A percentile compares a stretch with the other conserved stretches of the same genome.
Conservation (phyloP, 2,888 invertebrate species). For the Steromphala cineraria region DNA sequence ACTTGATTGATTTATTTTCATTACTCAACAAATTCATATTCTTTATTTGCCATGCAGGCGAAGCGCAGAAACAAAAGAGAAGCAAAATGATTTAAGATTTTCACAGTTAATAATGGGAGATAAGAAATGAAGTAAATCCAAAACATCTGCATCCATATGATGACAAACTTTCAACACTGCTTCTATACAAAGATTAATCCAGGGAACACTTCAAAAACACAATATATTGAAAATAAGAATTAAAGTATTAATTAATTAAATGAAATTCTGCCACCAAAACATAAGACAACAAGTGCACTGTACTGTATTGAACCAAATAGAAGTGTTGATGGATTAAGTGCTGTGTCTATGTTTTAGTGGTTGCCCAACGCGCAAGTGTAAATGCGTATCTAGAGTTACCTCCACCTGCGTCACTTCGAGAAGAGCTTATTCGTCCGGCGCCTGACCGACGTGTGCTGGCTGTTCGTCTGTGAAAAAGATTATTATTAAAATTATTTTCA, state of each 20-base stretch:
- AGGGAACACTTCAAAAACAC: neutral
- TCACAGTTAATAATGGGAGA: neutral
- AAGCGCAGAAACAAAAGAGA: neutral
- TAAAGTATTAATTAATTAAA: neutral
- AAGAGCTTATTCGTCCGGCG: conserved; percentile 51
- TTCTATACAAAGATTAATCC: too few relatives aligned
- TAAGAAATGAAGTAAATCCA: neutral
- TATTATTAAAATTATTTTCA: neutral
- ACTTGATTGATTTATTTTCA: too few relatives aligned
- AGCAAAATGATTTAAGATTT: neutral
- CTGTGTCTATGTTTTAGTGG: conserved; percentile 14
- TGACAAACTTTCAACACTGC: neutral
- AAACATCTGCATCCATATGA: neutral
- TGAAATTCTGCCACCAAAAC: conserved; percentile 1
- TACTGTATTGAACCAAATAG: neutral
- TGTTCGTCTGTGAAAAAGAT: conserved; percentile 43
- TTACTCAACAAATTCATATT: too few relatives aligned
- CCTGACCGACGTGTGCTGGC: conserved; percentile 31
- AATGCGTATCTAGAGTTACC: conserved; percentile 11
- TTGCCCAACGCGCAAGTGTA: neutral
- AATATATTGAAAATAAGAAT: neutral
- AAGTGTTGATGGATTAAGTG: neutral
- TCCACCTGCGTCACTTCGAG: conserved; percentile 66
- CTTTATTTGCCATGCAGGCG: neutral
- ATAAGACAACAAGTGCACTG: neutral